Percentiles rank a stretch among this genome's conserved stretches.
These are phyloP conservation scores for Montipora capricornis DNA, from an alignment of 64 coral and sea anemone genomes.

Conservation along the genomic window DNA sequence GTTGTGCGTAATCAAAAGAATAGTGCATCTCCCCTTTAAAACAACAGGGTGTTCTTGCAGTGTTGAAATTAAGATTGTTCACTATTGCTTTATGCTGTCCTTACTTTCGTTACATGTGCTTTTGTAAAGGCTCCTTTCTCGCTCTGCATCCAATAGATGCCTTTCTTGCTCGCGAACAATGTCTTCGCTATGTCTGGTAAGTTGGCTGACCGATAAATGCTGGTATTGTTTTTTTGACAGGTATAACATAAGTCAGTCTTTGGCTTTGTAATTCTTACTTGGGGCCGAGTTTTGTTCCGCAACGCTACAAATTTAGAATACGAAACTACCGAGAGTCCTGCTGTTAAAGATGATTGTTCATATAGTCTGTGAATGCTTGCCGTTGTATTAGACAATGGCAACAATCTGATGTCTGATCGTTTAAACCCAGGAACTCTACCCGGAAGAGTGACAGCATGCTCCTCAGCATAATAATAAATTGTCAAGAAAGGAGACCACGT, in stretches of 20 bases:
- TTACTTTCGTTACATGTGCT: constrained; percentile 13
- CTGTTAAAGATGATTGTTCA: not conserved
- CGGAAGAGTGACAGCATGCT: constrained; percentile 4
- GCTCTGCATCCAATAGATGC: not conserved
- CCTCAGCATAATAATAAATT: not conserved
- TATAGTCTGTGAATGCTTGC: constrained; percentile 15
- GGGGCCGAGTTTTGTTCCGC: not conserved
- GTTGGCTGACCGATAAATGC: not conserved
- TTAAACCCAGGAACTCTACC: constrained; percentile 19
- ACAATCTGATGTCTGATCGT: not conserved
- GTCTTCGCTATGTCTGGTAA: constrained; percentile 24
- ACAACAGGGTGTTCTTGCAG: constrained; percentile 3
- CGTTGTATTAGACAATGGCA: not conserved
- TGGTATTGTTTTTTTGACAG: constrained; percentile 23
- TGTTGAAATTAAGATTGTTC: not conserved
- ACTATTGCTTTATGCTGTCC: not conserved
- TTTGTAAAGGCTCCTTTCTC: constrained; percentile 19
- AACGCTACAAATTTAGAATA: constrained; percentile 16
- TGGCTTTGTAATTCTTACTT: constrained; percentile 22
- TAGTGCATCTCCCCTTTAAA: constrained; percentile 40
- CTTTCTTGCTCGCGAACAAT: not conserved
- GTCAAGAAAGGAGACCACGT: not conserved
- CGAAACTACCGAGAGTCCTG: not conserved
- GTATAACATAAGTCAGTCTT: constrained; percentile 12
- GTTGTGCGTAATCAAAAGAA: constrained; percentile 44